A percentile compares a stretch with the other conserved stretches of the same genome.
phyloP scores from a whole-genome alignment of 2,888 invertebrate species.

The Phorcus lineatus region DNA sequence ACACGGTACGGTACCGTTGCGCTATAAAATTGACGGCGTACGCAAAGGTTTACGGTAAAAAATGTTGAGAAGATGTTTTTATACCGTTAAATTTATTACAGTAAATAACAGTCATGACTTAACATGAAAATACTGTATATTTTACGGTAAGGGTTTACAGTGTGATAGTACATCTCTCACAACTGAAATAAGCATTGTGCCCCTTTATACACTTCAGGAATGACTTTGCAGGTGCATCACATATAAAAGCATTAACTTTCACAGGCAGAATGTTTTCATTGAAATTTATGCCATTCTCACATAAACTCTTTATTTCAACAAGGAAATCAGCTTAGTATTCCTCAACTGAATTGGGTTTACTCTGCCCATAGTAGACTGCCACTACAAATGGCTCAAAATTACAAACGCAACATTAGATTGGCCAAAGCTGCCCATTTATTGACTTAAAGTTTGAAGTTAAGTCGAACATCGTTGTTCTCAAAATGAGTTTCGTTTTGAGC shows the following conservation, averaged over 20 bases:
- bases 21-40: too few relatives aligned
- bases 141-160: too few relatives aligned
- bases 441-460: slow-evolving; percentile 41
- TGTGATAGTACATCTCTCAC: slow-evolving; percentile 52
- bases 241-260: slow-evolving; percentile 46
- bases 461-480: slow-evolving; percentile 15
- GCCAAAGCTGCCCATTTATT: slow-evolving; percentile 37
- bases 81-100: too few relatives aligned
- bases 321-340: slow-evolving; percentile 45
- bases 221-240: slow-evolving; percentile 65
- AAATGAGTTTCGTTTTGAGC: slow-evolving; percentile 6
- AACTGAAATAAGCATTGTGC: slow-evolving; percentile 59
- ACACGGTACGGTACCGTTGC: too few relatives aligned
- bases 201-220: slow-evolving; percentile 55
- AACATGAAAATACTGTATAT: too few relatives aligned
- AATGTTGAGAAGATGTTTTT: too few relatives aligned
- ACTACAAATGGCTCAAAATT: slow-evolving; percentile 40
- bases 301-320: slow-evolving; percentile 34
- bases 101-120: too few relatives aligned
- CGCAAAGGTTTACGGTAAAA: too few relatives aligned
- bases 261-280: slow-evolving; percentile 6
- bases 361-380: slow-evolving; percentile 40
- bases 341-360: slow-evolving; percentile 40
- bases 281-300: slow-evolving; percentile 24
- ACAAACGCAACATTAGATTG: slow-evolving; percentile 36